Evolutionary conservation across 2,113 vertebrate species (phyloP).

Genomic region (Syngnathus floridae): DNA sequence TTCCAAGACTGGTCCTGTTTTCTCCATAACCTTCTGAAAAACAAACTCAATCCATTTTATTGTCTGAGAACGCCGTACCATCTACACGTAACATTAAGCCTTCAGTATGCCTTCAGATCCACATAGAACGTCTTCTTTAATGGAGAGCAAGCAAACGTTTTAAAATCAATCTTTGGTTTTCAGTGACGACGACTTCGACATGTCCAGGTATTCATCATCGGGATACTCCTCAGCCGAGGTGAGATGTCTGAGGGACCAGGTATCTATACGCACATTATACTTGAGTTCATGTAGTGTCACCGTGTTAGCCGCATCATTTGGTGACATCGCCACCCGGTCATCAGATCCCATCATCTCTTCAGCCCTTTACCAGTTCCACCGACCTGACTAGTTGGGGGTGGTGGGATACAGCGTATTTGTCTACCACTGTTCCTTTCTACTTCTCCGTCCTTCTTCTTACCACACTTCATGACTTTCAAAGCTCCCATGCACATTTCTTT

Average conservation of each 20-base stretch:
- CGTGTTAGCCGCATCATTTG: constrained; percentile 18
- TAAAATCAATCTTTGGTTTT: constrained; percentile 32
- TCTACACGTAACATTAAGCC: background rate
- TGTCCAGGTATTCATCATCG: constrained; percentile 98
- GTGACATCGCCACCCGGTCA: constrained; percentile 42
- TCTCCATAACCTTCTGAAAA: no score
- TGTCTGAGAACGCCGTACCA: no score
- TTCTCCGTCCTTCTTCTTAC: constrained; percentile 4
- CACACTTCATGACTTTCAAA: constrained; percentile 3
- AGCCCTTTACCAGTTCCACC: constrained; percentile 30
- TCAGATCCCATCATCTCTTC: constrained; percentile 41
- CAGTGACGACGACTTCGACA: constrained; percentile 97
- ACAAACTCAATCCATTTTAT: no score
- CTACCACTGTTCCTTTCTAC: background rate
- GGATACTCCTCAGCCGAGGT: constrained; percentile 99
- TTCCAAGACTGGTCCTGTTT: background rate
- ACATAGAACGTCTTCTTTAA: background rate
- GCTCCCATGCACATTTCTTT: constrained; percentile 3
- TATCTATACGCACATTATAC: constrained; percentile 63
- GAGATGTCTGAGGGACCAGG: constrained; percentile 81
- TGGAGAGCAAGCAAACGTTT: background rate
- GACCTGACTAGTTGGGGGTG: background rate
- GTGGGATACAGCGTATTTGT: background rate
- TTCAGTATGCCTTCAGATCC: background rate
- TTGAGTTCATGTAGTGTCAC: constrained; percentile 40